phyloP scores from a whole-genome alignment of 23 tunicate genomes.

The Halocynthia roretzi region DNA sequence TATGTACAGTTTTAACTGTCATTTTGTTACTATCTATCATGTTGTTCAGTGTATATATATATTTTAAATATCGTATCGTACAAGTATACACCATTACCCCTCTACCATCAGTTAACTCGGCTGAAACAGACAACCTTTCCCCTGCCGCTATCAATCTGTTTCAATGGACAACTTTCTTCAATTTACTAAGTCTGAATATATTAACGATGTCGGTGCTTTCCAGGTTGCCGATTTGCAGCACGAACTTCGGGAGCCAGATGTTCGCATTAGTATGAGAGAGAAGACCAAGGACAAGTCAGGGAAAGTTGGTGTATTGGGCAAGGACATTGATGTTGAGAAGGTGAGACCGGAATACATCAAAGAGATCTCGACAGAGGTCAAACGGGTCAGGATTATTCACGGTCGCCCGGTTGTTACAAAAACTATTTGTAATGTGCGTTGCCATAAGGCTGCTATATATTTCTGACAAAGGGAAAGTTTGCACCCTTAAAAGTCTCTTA shows the following conservation, averaged over 20 bases:
- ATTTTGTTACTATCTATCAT: too few relatives aligned
- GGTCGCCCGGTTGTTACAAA: slow-evolving; percentile 47
- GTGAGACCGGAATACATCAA: slow-evolving; percentile 52
- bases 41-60: too few relatives aligned
- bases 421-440: slow-evolving; percentile 42
- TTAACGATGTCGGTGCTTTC: neutral
- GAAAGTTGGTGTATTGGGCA: slow-evolving; percentile 1
- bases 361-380: slow-evolving; percentile 47
- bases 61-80: too few relatives aligned
- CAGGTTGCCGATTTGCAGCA: slow-evolving; percentile 39
- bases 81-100: too few relatives aligned
- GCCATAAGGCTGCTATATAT: slow-evolving; percentile 51
- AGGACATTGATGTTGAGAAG: slow-evolving; percentile 44
- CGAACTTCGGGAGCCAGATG: slow-evolving; percentile 34
- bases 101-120: neutral
- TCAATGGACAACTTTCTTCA: too few relatives aligned
- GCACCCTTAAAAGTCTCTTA: too few relatives aligned
- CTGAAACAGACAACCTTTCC: neutral
- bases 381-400: slow-evolving; percentile 32
- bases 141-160: too few relatives aligned
- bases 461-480: slow-evolving; percentile 16
- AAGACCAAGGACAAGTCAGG: slow-evolving; percentile 10
- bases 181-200: too few relatives aligned
- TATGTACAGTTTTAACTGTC: too few relatives aligned
- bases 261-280: slow-evolving; percentile 19